Conservation (phyloP, 1,140 invertebrate genomes). For the Apis dorsata region DNA sequence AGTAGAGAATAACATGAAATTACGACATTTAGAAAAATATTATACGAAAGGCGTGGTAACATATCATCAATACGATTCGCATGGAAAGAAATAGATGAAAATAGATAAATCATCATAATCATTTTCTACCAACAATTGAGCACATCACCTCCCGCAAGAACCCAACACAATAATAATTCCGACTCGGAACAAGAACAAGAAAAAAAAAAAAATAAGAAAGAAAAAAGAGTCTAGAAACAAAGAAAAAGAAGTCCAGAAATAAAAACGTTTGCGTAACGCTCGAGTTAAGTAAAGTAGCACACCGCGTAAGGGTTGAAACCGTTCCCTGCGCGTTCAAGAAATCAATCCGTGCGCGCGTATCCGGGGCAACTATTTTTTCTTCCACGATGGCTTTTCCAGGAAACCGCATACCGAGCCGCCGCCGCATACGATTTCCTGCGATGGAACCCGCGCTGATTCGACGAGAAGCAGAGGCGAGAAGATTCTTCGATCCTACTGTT, state of each 20-base stretch:
- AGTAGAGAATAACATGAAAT: too few relatives aligned
- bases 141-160: too few relatives aligned
- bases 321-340: conserved; percentile 17
- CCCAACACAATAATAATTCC: not conserved
- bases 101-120: too few relatives aligned
- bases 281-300: not conserved
- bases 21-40: too few relatives aligned
- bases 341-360: conserved; percentile 34
- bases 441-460: not conserved
- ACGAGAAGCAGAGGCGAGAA: conserved; percentile 33
- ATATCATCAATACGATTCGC: too few relatives aligned
- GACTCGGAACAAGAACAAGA: not conserved
- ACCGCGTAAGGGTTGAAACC: conserved; percentile 25
- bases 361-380: conserved; percentile 4
- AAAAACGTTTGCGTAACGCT: conserved; percentile 18
- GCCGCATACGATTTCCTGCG: conserved; percentile 29
- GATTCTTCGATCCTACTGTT: not conserved
- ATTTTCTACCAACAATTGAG: too few relatives aligned
- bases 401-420: conserved; percentile 26
- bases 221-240: too few relatives aligned
- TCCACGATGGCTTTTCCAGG: conserved; percentile 19
- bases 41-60: too few relatives aligned
- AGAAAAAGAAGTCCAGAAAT: not conserved
- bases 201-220: not conserved
- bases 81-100: too few relatives aligned